These are phyloP conservation scores for Falco biarmicus DNA, from an alignment of 2,797 vertebrate species.

Conservation along the genomic window DNA sequence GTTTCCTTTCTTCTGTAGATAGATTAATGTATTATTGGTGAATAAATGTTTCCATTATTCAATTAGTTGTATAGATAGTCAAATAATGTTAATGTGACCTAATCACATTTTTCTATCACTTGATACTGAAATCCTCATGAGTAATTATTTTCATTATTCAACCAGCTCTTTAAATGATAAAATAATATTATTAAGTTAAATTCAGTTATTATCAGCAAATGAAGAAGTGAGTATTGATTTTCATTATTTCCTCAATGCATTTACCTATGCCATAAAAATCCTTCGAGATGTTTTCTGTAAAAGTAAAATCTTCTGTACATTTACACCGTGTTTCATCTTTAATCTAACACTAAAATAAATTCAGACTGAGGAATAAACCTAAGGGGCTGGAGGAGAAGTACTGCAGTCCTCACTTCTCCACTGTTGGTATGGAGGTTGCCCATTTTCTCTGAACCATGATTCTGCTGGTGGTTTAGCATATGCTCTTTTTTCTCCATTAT, in stretches of 20 bases:
- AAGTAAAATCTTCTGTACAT: not conserved
- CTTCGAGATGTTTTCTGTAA: not conserved
- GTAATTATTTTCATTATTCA: constrained; percentile 53
- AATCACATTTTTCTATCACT: constrained; percentile 34
- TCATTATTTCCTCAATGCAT: not conserved
- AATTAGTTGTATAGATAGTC: constrained; percentile 50
- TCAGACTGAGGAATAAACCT: not conserved
- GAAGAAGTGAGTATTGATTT: not conserved
- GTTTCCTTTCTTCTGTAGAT: constrained; percentile 32
- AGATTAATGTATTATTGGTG: constrained; percentile 28
- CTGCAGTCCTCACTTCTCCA: not conserved
- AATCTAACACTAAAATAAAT: not conserved
- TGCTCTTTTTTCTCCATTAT: not conserved
- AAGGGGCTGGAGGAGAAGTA: not conserved
- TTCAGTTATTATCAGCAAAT: constrained; percentile 5
- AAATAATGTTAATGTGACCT: constrained; percentile 48
- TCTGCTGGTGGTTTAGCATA: not conserved
- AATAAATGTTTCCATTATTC: constrained; percentile 55
- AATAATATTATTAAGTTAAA: constrained; percentile 27
- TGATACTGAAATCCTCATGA: constrained; percentile 20
- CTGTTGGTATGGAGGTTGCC: not conserved
- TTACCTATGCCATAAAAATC: not conserved
- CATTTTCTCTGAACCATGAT: not conserved
- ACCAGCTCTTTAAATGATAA: not conserved
- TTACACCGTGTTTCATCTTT: not conserved